Evolutionary conservation across 2,797 vertebrate species (phyloP).

Genomic region (Pantherophis vulpinus): DNA sequence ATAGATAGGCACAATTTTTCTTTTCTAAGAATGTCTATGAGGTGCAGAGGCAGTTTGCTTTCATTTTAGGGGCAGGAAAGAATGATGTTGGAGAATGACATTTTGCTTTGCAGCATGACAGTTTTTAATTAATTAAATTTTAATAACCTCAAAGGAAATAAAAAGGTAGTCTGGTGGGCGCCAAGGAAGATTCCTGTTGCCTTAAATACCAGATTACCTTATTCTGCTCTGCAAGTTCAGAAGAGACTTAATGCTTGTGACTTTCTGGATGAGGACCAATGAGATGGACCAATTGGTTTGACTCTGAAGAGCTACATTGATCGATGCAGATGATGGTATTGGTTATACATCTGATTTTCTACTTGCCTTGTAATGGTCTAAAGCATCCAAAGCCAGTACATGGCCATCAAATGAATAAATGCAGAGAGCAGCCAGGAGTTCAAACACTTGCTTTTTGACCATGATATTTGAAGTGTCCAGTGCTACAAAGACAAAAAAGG

Average conservation of each 20-base stretch:
- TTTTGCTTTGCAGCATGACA: neutral
- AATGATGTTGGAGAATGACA: neutral
- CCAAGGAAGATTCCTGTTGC: neutral
- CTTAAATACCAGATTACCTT: neutral
- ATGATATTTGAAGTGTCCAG: conserved; percentile 95
- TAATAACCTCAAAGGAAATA: neutral
- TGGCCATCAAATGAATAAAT: conserved; percentile 91
- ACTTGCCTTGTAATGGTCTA: conserved; percentile 96
- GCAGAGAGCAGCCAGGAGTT: conserved; percentile 92
- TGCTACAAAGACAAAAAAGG: conserved; percentile 70
- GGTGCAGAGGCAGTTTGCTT: neutral
- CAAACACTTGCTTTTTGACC: conserved; percentile 99
- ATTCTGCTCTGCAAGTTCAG: neutral
- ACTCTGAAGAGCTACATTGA: neutral
- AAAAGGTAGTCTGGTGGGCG: neutral
- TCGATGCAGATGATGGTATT: neutral
- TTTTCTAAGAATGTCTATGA: neutral
- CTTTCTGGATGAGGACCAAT: neutral
- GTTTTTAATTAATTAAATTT: neutral
- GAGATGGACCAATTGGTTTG: neutral
- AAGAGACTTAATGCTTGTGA: neutral
- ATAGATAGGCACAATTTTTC: neutral
- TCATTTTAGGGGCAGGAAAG: neutral
- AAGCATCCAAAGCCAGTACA: conserved; percentile 85
- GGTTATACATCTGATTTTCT: neutral